These are phyloP conservation scores for Eumeta japonica DNA, from an alignment of 1,140 invertebrate species.

Conservation along the genomic window DNA sequence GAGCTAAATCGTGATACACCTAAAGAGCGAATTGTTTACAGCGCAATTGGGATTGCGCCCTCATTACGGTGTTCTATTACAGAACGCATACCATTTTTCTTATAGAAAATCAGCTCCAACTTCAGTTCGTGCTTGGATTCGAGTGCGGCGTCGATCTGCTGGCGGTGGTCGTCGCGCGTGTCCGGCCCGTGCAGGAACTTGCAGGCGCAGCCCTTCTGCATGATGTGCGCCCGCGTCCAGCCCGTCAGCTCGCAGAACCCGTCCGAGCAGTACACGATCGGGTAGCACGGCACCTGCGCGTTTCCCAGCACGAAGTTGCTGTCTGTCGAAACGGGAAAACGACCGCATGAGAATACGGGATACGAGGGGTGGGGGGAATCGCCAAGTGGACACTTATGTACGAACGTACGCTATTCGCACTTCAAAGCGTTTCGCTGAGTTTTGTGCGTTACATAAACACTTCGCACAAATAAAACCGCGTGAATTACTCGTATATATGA, in stretches of 20 bases:
- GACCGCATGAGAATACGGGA: too few species aligned
- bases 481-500: too few species aligned
- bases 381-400: too few species aligned
- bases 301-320: constrained; percentile 98
- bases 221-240: constrained; percentile 89
- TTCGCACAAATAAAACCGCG: too few species aligned
- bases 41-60: too few species aligned
- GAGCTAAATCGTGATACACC: too few species aligned
- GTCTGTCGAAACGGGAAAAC: constrained; percentile 68
- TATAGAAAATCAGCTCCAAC: constrained; percentile 91
- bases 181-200: constrained; percentile 93
- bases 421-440: too few species aligned
- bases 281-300: constrained; percentile 88
- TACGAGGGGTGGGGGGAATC: too few species aligned
- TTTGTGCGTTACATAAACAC: too few species aligned
- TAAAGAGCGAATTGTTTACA: too few species aligned
- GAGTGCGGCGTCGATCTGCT: constrained; percentile 85
- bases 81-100: constrained; percentile 93
- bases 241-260: constrained; percentile 96
- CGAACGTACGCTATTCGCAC: too few species aligned
- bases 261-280: constrained; percentile 97
- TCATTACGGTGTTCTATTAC: too few species aligned
- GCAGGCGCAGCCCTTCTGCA: constrained; percentile 95
- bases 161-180: constrained; percentile 84
- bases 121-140: constrained; percentile 90